Base-by-base conservation (phyloP, 2,113 vertebrate genomes). In the Theristicus caerulescens region DNA sequence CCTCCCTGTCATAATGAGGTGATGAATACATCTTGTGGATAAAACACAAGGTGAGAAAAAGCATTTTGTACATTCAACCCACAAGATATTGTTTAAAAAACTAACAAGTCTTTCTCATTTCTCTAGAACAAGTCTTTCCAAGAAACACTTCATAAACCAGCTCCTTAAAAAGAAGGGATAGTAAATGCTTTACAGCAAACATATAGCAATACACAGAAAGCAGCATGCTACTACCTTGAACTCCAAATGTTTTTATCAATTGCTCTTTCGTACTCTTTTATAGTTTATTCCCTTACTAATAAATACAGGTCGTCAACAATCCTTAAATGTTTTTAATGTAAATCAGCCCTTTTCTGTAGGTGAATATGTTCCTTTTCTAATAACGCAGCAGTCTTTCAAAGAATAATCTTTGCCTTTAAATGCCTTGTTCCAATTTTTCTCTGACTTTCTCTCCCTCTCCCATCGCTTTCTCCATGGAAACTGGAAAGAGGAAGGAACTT, bases 61-160 rank as follows among this genome's bases (percentile, higher is more conserved):
- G 4, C 24, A 71, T 76, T 77, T 88, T 54, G 51, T 34, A 47
- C 31, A 34, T 49, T 78, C 58, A 88, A 64, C 16, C 10, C 70
- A 83, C 26, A 88, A 88, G 64, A 91, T n/a, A 80, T 3, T 86
- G 51, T 76, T 91, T 38, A 79, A 94, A 92, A 95, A 42, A 29
- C 49, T 49, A 91, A 72, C 29, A 82, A 93, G 62, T 3, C 78
- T 73, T 90, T 93, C 78, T 70, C 78, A 73, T 91, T 95, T 94
- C 71, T 88, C 74, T 86, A 77, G 70, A 94, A 90, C 24, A 77
- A 85, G 38, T 77, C 54, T 77, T 90, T 93, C 96, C 84, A 97
- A 94, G 67, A 93, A 93, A 95, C 96, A 97, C 93, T 91, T 91
- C 74, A 97, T 96, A 97, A 96, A 93, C 58, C n/a, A 77, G 71